These are phyloP conservation scores for Synanthedon myopaeformis DNA, from an alignment of 2,888 invertebrate genomes.

Conservation along the genomic window DNA sequence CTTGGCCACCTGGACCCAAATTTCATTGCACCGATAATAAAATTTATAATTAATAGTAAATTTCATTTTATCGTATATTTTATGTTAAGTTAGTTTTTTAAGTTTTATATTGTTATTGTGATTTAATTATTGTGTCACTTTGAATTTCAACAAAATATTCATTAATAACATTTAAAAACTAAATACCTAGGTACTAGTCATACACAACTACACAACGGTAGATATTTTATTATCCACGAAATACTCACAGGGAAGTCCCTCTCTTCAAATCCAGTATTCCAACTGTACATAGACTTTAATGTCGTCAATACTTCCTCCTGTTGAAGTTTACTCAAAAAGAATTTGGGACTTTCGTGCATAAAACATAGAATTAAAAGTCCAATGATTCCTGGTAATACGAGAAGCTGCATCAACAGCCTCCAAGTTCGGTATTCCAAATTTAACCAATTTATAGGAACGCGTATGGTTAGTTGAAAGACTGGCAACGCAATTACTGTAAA, in stretches of 20 bases:
- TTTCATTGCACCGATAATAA: no score
- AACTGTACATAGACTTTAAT: conserved; percentile 27
- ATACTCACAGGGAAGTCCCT: conserved; percentile 29
- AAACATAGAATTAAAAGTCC: conserved; percentile 66
- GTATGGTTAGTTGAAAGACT: conserved; percentile 33
- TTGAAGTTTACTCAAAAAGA: conserved; percentile 72
- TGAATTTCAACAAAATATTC: no score
- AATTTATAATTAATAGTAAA: no score
- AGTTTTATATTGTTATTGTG: no score
- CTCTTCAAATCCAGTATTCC: conserved; percentile 25
- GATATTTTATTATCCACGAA: background rate
- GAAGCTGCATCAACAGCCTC: conserved; percentile 76
- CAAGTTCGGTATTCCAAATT: conserved; percentile 75
- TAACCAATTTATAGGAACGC: conserved; percentile 39
- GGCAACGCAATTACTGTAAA: conserved; percentile 39
- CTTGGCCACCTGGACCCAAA: no score
- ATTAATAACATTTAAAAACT: no score
- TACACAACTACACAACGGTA: no score
- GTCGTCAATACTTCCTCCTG: conserved; percentile 65
- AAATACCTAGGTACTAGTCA: no score
- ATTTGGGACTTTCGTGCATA: conserved; percentile 83
- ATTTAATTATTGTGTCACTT: no score
- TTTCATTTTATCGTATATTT: no score
- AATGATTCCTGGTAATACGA: conserved; percentile 73
- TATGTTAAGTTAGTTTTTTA: no score